phyloP scores from a whole-genome alignment of 2,888 invertebrate genomes.

The Epinotia nisella region DNA sequence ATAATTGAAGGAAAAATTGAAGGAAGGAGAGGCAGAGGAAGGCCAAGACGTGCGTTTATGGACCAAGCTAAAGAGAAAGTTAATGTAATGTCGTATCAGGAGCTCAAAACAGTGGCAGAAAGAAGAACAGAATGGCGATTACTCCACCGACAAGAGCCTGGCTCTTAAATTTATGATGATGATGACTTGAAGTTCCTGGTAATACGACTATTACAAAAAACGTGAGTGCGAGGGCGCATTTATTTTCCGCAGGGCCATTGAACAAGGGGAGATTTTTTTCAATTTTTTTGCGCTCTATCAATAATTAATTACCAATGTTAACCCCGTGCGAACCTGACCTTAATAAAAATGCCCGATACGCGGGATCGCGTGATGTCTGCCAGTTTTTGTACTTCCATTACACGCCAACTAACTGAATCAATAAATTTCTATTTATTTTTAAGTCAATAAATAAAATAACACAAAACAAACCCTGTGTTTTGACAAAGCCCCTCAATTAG shows the following conservation, averaged over 20 bases:
- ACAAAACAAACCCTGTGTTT: slow-evolving; percentile 53
- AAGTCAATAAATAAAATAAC: slow-evolving; percentile 51
- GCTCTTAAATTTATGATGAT: too few species aligned
- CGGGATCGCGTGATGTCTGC: slow-evolving; percentile 38
- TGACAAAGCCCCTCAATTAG: slow-evolving; percentile 66
- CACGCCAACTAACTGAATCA: slow-evolving; percentile 34
- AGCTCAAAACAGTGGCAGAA: too few species aligned
- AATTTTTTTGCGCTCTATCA: slow-evolving; percentile 70
- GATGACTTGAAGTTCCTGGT: neutral
- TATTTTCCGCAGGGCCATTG: slow-evolving; percentile 51
- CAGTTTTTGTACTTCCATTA: slow-evolving; percentile 30
- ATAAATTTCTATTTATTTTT: slow-evolving; percentile 45
- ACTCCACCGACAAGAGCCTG: too few species aligned
- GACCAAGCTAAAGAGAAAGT: too few species aligned
- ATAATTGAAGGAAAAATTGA: too few species aligned
- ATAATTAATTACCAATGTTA: slow-evolving; percentile 69
- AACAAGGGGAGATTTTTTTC: slow-evolving; percentile 68
- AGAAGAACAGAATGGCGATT: too few species aligned
- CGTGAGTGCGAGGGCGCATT: neutral
- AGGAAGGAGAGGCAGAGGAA: too few species aligned
- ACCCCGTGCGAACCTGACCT: slow-evolving; percentile 75
- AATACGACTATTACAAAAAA: slow-evolving; percentile 4
- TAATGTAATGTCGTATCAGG: too few species aligned
- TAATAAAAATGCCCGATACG: slow-evolving; percentile 48
- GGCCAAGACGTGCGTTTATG: too few species aligned